Conservation (phyloP, 2,797 vertebrate species). For the Hippoglossus hippoglossus region DNA sequence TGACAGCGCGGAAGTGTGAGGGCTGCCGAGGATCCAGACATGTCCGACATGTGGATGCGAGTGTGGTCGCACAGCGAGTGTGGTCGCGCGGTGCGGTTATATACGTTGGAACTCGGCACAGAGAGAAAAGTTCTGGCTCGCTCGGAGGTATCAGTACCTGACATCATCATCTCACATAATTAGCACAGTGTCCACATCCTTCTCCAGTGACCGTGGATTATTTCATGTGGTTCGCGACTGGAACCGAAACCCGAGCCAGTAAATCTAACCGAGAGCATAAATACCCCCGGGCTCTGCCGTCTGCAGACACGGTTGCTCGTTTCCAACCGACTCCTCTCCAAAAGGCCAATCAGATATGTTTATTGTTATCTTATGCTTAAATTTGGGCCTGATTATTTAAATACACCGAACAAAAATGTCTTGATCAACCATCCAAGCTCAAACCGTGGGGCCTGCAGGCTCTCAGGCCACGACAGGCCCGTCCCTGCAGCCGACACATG, state of each 20-base stretch:
- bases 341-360: conserved; percentile 68
- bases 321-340: conserved; percentile 53
- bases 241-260: conserved; percentile 66
- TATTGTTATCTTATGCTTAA: conserved; percentile 68
- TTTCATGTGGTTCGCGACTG: conserved; percentile 79
- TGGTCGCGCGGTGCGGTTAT: conserved; percentile 69
- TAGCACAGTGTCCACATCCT: conserved; percentile 83
- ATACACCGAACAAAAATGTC: conserved; percentile 47
- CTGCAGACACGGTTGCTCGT: conserved; percentile 65
- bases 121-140: conserved; percentile 57
- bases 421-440: conserved; percentile 65
- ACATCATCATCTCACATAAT: conserved; percentile 84
- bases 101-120: conserved; percentile 58
- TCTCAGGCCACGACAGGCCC: conserved; percentile 40
- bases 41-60: conserved; percentile 75
- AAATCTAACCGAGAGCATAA: conserved; percentile 67
- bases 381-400: conserved; percentile 65
- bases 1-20: conserved; percentile 78
- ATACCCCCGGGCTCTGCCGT: conserved; percentile 53
- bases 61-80: conserved; percentile 62
- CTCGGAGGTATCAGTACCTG: conserved; percentile 76
- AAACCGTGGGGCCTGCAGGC: conserved; percentile 22
- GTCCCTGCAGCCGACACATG: conserved; percentile 20
- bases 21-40: conserved; percentile 72
- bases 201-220: conserved; percentile 72